These are phyloP conservation scores for Hydrozoanthus tunicans DNA, from an alignment of 64 coral and sea anemone species.

Conservation along the genomic window DNA sequence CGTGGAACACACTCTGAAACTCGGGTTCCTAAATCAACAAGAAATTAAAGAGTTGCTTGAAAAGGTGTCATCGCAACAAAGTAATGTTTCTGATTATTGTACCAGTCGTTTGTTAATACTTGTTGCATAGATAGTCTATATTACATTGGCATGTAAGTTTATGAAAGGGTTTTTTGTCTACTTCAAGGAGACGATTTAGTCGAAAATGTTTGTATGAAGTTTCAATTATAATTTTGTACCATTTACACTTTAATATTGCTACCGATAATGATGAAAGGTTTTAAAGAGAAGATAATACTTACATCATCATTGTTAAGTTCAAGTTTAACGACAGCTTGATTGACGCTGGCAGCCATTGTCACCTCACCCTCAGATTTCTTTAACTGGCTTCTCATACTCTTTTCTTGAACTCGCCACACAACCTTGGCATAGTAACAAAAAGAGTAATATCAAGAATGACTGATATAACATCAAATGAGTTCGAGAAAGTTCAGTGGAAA, in stretches of 20 bases:
- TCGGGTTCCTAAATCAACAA: conserved; percentile 75
- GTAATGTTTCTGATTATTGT: no score
- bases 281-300: neutral
- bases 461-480: neutral
- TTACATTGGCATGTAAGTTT: no score
- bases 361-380: conserved; percentile 65
- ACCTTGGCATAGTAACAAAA: conserved; percentile 30
- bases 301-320: conserved; percentile 48
- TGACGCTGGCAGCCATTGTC: conserved; percentile 56
- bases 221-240: no score
- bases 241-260: no score
- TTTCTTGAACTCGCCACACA: conserved; percentile 48
- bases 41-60: neutral
- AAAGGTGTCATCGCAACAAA: no score
- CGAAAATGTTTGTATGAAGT: no score
- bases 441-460: neutral
- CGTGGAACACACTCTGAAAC: conserved; percentile 80
- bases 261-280: no score
- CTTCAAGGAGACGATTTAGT: no score
- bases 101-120: no score
- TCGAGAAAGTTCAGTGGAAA: neutral
- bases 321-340: neutral
- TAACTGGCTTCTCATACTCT: conserved; percentile 36
- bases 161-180: no score
- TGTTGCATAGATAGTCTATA: no score